Evolutionary conservation across 1,140 invertebrate genomes (phyloP), one percentile per base, ranked within the genome.

Genomic region (Bombus consobrinus): DNA sequence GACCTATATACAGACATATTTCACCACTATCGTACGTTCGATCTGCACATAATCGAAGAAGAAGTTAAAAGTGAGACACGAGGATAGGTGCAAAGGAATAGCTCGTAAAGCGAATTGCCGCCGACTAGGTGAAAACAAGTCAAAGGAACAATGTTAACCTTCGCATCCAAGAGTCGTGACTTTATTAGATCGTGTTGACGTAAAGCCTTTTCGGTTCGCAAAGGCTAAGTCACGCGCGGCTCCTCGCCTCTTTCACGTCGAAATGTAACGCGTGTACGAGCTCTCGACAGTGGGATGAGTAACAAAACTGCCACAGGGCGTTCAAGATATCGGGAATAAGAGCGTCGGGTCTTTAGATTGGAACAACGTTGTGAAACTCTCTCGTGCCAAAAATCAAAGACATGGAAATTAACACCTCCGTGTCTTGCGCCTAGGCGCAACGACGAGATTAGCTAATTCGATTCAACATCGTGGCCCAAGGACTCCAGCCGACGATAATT

Each of bases 321-420:
- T 10, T 22, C 53, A 66, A 59, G 43, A 25, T 53, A 59, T 64
- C 37, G 80, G 41, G 59, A 37, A 66, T 69, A 43, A 13, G 47
- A 41, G 39, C 39, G 72, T 18, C 9, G 34, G 37, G 75, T 32
- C 57, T 41, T 37, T 68, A 80, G 53, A 76, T 69, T 53, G 78
- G 66, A 62, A n/a, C 59, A 62, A 77, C 41, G 78, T 41, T 43
- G 81, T n/a, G 59, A 62, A 87, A 81, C 13, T 83, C 85, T 89
- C 73, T 62, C 41, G 80, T 85, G 89, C 91, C 93, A 94, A 94
- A 94, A 94, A 94, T 94, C 94, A 94, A 94, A 93, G 92, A 91
- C 91, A 94, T 94, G 94, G 90, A 94, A 92, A 94, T 94, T 94
- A 93, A 91, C 89, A 89, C 86, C 79, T 71, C 71, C 75, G 72